A percentile compares a stretch with the other conserved stretches of the same genome.
Conservation (phyloP, 2,797 vertebrate species). For the Tokudaia tokunoshimensis region DNA sequence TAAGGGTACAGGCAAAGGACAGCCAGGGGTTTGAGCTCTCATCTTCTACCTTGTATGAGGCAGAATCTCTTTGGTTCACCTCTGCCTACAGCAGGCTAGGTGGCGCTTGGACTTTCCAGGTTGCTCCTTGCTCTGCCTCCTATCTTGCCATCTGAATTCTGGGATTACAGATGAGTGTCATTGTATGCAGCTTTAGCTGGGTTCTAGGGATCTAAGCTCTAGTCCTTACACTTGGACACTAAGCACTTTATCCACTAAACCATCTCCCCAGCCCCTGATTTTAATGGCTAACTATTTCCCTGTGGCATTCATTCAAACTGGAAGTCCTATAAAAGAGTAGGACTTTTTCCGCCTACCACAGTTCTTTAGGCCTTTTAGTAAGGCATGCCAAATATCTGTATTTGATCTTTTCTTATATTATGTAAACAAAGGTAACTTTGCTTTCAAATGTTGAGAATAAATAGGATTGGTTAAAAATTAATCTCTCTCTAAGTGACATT, state of each 20-base stretch:
- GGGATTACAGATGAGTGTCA: neutral
- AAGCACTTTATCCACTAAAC: neutral
- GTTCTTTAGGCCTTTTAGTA: neutral
- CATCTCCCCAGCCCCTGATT: neutral
- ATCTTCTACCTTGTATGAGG: neutral
- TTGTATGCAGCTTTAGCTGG: neutral
- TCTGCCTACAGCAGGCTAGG: neutral
- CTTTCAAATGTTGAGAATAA: conserved; percentile 30
- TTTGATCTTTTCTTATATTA: conserved; percentile 9
- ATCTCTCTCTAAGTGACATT: neutral
- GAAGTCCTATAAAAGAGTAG: neutral
- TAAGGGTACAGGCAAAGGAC: neutral
- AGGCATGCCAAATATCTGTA: neutral
- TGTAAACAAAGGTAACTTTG: neutral
- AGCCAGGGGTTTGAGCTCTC: neutral
- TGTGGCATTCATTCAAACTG: neutral
- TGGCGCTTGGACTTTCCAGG: neutral
- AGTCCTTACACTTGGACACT: neutral
- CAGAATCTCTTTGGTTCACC: neutral
- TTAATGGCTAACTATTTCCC: neutral
- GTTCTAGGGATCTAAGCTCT: neutral
- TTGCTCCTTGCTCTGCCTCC: neutral
- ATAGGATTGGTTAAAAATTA: conserved; percentile 52
- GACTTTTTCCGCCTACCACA: neutral
- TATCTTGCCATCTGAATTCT: neutral